Percentiles rank a stretch among this genome's conserved stretches.
Evolutionary conservation across 2,113 vertebrate species (phyloP).

Genomic region (Martes martes): DNA sequence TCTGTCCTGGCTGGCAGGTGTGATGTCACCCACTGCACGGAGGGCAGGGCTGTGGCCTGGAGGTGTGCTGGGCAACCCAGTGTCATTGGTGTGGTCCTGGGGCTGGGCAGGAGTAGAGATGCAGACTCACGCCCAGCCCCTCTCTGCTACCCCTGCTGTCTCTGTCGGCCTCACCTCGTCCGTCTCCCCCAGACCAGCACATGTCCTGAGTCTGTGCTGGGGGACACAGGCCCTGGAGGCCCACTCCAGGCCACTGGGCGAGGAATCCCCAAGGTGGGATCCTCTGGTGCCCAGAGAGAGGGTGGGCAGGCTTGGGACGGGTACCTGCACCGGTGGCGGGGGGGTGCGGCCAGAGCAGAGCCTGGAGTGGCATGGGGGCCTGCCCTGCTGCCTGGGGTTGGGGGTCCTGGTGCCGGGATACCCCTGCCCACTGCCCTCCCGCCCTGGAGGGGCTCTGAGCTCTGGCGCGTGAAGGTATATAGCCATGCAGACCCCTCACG

Average conservation of each 20-base stretch:
- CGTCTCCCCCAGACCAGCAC: accelerated
- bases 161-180: neutral
- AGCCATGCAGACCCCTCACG: accelerated
- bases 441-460: neutral
- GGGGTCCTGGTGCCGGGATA: neutral
- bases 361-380: no score
- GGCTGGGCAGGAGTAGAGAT: neutral
- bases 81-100: no score
- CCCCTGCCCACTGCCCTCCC: neutral
- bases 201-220: no score
- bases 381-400: neutral
- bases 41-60: neutral
- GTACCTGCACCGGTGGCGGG: accelerated
- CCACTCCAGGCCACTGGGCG: accelerated
- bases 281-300: no score
- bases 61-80: neutral
- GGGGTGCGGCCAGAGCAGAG: no score
- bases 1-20: neutral
- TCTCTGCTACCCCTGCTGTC: neutral
- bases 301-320: neutral
- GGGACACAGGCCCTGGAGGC: neutral
- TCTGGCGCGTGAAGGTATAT: no score
- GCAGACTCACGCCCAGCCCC: neutral
- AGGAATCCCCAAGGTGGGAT: neutral
- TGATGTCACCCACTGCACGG: neutral